Percentiles rank a stretch among this genome's conserved stretches.
Conservation (phyloP, 2,113 vertebrate species). For the Solenodon paradoxus region DNA sequence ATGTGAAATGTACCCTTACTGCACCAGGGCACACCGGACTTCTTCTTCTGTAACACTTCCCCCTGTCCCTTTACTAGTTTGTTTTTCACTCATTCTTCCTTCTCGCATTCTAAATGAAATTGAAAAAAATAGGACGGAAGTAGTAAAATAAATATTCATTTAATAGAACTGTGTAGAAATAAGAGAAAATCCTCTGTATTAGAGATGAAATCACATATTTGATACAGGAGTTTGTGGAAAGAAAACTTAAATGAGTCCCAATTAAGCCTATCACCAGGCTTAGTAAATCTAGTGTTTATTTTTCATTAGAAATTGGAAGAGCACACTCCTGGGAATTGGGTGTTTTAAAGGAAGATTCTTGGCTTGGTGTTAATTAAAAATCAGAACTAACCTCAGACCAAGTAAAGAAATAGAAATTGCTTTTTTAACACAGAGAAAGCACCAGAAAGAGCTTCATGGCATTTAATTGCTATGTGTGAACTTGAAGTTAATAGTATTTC, state of each 20-base stretch:
- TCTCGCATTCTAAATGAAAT: background rate
- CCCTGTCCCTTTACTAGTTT: no score
- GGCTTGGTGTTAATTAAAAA: conserved; percentile 68
- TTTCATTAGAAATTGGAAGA: conserved; percentile 57
- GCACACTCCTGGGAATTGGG: background rate
- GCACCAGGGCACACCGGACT: no score
- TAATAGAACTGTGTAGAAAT: background rate
- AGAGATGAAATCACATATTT: background rate
- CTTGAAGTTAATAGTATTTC: conserved; percentile 12
- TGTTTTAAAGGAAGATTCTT: conserved; percentile 37
- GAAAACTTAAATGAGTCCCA: conserved; percentile 15
- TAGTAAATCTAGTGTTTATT: conserved; percentile 31
- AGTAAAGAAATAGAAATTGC: conserved; percentile 47
- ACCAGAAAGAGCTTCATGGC: background rate
- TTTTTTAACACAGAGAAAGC: background rate
- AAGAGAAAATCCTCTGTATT: background rate
- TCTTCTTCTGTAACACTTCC: no score
- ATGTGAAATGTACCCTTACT: no score
- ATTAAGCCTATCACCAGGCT: conserved; percentile 24
- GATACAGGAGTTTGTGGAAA: background rate
- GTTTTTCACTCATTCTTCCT: background rate
- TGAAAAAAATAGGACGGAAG: background rate
- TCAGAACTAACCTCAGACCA: background rate
- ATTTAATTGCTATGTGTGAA: conserved; percentile 44
- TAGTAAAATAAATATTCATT: background rate